Conservation (phyloP, 2,113 vertebrate species). For the Calyptomena viridis region DNA sequence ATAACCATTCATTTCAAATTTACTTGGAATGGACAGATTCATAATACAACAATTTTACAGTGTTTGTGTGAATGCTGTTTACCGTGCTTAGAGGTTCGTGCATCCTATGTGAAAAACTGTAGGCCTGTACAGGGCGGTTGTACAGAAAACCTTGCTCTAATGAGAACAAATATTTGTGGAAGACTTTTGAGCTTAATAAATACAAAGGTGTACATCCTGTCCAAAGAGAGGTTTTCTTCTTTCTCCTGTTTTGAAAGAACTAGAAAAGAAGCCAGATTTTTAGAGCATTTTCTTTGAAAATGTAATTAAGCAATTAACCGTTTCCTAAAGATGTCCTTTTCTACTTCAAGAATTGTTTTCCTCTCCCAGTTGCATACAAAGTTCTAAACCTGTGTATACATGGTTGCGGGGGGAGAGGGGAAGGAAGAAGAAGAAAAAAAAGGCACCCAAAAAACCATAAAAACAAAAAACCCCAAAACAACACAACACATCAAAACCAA, state of each 20-base stretch:
- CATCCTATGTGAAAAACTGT: neutral
- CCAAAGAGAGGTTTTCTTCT: neutral
- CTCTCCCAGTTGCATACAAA: neutral
- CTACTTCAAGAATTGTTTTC: neutral
- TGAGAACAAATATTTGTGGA: neutral
- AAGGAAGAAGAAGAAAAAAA: too few species aligned
- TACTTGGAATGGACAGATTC: neutral
- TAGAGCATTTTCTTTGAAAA: neutral
- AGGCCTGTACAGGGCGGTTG: too few species aligned
- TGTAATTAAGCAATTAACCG: neutral
- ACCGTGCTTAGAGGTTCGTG: neutral
- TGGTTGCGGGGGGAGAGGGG: too few species aligned
- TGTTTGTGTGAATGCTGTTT: neutral
- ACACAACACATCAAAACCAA: neutral
- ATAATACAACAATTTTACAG: neutral
- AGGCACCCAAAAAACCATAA: neutral
- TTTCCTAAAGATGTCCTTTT: neutral
- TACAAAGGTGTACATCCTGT: neutral
- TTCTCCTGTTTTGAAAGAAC: neutral
- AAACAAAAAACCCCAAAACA: neutral
- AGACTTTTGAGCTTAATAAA: neutral
- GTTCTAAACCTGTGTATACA: neutral
- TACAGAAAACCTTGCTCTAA: neutral
- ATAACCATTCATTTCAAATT: neutral
- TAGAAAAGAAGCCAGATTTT: neutral